phyloP scores from a whole-genome alignment of 2,113 vertebrate species.

The Macaca mulatta region DNA sequence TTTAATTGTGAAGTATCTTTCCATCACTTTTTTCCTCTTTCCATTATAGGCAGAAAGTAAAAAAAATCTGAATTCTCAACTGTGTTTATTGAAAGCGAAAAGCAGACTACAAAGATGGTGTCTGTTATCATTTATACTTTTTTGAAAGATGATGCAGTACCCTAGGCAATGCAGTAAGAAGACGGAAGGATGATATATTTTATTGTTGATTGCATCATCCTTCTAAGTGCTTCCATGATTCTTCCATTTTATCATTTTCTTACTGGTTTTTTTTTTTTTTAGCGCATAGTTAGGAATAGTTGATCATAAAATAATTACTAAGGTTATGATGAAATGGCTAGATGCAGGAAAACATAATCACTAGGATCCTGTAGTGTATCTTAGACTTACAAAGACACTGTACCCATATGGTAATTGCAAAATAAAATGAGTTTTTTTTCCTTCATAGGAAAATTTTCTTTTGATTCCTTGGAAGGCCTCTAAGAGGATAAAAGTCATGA shows the following conservation, averaged over 20 bases:
- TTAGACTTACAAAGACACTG: background rate
- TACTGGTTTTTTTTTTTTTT: background rate
- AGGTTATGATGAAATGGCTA: background rate
- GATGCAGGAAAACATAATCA: background rate
- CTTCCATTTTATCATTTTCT: background rate
- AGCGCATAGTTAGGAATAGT: background rate
- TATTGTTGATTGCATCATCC: background rate
- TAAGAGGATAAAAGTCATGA: background rate
- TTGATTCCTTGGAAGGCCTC: background rate
- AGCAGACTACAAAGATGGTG: background rate
- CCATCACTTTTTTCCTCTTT: background rate
- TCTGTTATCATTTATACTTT: background rate
- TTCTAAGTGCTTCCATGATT: background rate
- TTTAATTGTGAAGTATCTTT: background rate
- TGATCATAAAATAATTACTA: background rate
- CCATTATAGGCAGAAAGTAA: background rate
- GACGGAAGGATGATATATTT: background rate
- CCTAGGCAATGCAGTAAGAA: background rate
- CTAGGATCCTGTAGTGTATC: background rate
- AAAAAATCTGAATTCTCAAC: background rate
- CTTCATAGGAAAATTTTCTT: background rate
- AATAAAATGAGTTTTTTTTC: background rate
- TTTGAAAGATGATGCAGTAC: background rate
- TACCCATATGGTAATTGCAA: background rate
- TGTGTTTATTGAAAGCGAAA: background rate